These are phyloP conservation scores for Dunckerocampus dactyliophorus DNA, from an alignment of 2,113 vertebrate genomes.

Conservation along the genomic window DNA sequence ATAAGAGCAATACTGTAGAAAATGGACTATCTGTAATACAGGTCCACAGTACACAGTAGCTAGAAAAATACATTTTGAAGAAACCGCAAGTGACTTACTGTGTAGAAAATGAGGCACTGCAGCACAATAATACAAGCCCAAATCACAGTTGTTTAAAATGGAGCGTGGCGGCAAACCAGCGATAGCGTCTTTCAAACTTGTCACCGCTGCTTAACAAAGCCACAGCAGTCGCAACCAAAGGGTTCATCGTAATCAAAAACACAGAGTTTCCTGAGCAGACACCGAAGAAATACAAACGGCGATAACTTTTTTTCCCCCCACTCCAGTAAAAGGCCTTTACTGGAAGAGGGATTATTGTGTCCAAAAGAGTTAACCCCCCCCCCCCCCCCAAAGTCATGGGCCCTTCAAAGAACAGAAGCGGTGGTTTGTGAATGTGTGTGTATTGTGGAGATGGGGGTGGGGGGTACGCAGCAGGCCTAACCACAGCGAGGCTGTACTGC, in stretches of 20 bases:
- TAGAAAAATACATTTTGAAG: slow-evolving; percentile 2
- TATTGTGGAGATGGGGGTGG: slow-evolving; percentile 14
- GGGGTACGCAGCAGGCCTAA: slow-evolving; percentile 48
- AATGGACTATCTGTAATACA: no score
- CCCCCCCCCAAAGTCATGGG: slow-evolving; percentile 66
- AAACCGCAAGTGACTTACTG: slow-evolving; percentile 50
- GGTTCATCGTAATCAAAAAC: slow-evolving; percentile 28
- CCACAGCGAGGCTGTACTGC: slow-evolving; percentile 45
- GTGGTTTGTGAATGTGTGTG: slow-evolving; percentile 15
- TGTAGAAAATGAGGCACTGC: slow-evolving; percentile 29
- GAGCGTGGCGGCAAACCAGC: background rate
- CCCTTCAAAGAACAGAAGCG: slow-evolving; percentile 68
- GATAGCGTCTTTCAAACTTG: background rate
- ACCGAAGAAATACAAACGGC: slow-evolving; percentile 30
- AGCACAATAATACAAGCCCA: slow-evolving; percentile 1
- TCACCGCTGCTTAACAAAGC: background rate
- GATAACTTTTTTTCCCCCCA: slow-evolving; percentile 50
- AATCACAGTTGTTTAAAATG: slow-evolving; percentile 1
- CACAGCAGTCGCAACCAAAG: slow-evolving; percentile 15
- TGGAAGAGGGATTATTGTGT: slow-evolving; percentile 75
- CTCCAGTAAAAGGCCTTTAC: slow-evolving; percentile 58
- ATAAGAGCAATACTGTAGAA: background rate
- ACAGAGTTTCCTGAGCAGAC: slow-evolving; percentile 20
- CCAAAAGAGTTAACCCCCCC: slow-evolving; percentile 74
- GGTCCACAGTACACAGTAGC: slow-evolving; percentile 22